Conservation (phyloP, 2,113 vertebrate species). For the Sorex araneus region DNA sequence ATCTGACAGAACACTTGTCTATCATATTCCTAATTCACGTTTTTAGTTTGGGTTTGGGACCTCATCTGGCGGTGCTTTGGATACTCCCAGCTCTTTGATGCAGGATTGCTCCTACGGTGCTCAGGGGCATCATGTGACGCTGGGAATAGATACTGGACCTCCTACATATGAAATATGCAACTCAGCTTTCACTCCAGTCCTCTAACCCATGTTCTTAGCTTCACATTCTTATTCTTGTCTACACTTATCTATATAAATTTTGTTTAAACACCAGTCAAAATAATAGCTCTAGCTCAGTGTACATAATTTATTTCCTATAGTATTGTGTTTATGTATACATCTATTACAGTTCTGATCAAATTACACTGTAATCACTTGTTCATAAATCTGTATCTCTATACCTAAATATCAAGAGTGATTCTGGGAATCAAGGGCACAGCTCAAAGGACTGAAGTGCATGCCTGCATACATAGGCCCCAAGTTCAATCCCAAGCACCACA, state of each 20-base stretch:
- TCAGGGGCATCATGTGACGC: too few species aligned
- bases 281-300: conserved; percentile 1
- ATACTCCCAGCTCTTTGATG: too few species aligned
- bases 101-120: too few species aligned
- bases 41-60: not conserved
- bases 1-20: conserved; percentile 37
- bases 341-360: conserved; percentile 13
- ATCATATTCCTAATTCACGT: conserved; percentile 52
- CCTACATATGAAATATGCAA: too few species aligned
- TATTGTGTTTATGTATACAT: not conserved
- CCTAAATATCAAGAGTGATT: not conserved
- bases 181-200: too few species aligned
- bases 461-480: too few species aligned
- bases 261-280: conserved; percentile 43
- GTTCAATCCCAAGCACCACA: too few species aligned
- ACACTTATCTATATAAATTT: not conserved
- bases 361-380: conserved; percentile 1
- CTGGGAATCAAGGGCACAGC: too few species aligned
- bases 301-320: conserved; percentile 25
- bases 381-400: not conserved
- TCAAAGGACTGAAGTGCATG: too few species aligned
- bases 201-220: not conserved
- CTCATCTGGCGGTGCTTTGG: too few species aligned
- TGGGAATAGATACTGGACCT: too few species aligned
- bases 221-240: conserved; percentile 60